Percentiles rank a stretch among this genome's conserved stretches.
phyloP scores from a whole-genome alignment of 2,113 vertebrate species.

The Rhabdornis inornatus region DNA sequence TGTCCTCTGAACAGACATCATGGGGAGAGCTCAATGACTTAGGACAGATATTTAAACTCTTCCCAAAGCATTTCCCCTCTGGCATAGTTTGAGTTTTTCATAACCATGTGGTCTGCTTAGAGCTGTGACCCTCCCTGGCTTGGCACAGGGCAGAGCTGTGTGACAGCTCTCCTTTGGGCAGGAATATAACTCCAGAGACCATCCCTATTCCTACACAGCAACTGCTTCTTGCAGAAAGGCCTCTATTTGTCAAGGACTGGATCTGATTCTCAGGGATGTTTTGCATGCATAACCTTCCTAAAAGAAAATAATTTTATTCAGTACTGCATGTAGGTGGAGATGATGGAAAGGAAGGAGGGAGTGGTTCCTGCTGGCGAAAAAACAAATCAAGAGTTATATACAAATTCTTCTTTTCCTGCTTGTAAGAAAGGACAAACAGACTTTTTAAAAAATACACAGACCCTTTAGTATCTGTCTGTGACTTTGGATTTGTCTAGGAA shows the following conservation, averaged over 20 bases:
- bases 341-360: neutral
- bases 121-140: neutral
- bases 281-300: neutral
- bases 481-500: neutral
- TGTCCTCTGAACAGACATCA: neutral
- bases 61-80: neutral
- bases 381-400: neutral
- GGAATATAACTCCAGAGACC: neutral
- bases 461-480: neutral
- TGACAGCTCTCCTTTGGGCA: neutral
- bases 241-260: neutral
- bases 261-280: neutral
- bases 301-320: neutral
- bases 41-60: neutral
- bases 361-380: neutral
- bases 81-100: neutral
- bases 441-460: neutral
- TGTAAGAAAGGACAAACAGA: neutral
- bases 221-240: neutral
- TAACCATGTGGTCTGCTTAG: neutral
- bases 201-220: neutral
- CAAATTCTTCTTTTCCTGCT: neutral
- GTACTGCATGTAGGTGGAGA: neutral
- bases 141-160: neutral
- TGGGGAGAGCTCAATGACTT: neutral